These are phyloP conservation scores for Neodiprion pinetum DNA, from an alignment of 1,140 invertebrate genomes.

Conservation along the genomic window DNA sequence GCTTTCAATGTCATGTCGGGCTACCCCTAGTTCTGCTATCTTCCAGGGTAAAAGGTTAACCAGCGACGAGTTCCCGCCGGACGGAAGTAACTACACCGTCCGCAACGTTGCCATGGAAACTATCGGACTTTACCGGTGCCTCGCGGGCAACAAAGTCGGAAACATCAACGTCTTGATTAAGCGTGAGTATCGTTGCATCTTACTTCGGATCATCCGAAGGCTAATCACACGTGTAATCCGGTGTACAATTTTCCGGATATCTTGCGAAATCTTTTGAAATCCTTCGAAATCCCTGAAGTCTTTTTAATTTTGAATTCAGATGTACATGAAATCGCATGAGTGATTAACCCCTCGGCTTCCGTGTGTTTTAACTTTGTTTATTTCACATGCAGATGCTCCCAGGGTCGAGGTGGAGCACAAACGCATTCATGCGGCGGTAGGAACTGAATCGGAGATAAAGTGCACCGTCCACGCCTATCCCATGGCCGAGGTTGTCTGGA, in stretches of 20 bases:
- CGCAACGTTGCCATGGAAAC: constrained; percentile 41
- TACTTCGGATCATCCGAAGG: constrained; percentile 6
- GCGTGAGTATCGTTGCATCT: constrained; percentile 36
- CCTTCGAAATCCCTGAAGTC: constrained; percentile 6
- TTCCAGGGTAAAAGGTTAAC: constrained; percentile 38
- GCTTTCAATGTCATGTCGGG: neutral
- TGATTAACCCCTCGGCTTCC: neutral
- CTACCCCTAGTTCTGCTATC: neutral
- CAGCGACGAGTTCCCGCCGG: neutral
- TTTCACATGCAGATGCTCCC: constrained; percentile 51
- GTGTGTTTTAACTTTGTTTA: neutral
- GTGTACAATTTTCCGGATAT: constrained; percentile 1
- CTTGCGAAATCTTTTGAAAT: constrained; percentile 6
- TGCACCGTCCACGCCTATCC: constrained; percentile 63
- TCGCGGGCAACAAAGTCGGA: constrained; percentile 38
- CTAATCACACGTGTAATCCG: constrained; percentile 19
- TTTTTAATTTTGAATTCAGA: constrained; percentile 18
- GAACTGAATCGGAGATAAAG: constrained; percentile 57
- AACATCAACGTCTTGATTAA: constrained; percentile 38
- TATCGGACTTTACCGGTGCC: constrained; percentile 45
- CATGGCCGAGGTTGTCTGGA: constrained; percentile 50
- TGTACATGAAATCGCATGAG: too few species aligned
- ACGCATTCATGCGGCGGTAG: constrained; percentile 58
- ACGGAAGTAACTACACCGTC: constrained; percentile 37
- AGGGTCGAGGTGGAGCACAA: constrained; percentile 56